These are phyloP conservation scores for Ciconia boyciana DNA, from an alignment of 2,113 vertebrate species.

Conservation along the genomic window DNA sequence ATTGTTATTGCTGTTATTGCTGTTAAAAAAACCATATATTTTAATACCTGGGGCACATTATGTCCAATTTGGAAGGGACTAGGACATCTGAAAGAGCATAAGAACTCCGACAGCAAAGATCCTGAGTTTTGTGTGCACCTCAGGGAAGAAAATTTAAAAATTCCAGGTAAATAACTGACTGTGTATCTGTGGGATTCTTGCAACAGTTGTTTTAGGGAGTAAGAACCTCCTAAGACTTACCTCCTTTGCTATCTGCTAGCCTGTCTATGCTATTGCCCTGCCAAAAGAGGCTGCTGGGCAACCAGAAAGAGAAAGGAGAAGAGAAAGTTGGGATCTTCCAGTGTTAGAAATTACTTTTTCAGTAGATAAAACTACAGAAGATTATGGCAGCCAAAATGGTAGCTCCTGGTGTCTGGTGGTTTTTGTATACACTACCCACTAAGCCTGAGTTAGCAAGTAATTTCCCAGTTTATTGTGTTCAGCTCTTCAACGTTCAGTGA, in stretches of 20 bases:
- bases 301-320: not conserved
- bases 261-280: not conserved
- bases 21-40: no score
- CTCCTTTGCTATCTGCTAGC: not conserved
- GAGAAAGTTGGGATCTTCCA: not conserved
- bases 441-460: not conserved
- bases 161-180: not conserved
- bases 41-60: not conserved
- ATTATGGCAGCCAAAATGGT: not conserved
- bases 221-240: not conserved
- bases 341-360: not conserved
- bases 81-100: not conserved
- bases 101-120: not conserved
- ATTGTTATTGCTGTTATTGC: not conserved
- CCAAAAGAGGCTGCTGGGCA: not conserved
- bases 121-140: not conserved
- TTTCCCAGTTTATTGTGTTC: not conserved
- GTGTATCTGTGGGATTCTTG: not conserved
- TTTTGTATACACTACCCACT: not conserved
- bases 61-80: not conserved
- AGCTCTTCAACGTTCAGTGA: not conserved
- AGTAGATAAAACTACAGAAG: not conserved
- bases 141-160: not conserved
- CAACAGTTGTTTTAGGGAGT: not conserved
- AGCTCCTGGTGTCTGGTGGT: not conserved